These are phyloP conservation scores for Dolichotis patagonum DNA, from an alignment of 2,113 vertebrate species.

Conservation along the genomic window DNA sequence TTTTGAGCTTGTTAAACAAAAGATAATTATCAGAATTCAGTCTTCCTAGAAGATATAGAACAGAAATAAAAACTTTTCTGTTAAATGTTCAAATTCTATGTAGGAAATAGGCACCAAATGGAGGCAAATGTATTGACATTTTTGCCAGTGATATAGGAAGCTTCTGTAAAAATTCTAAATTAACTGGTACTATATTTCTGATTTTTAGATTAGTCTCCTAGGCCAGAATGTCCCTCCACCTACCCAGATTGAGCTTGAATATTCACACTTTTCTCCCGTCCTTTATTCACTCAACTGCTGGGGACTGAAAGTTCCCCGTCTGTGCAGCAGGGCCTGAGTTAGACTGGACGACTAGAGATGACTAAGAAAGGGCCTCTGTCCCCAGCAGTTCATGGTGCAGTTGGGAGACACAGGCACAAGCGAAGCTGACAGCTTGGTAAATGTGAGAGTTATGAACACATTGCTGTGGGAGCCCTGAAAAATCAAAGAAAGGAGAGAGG, in stretches of 20 bases:
- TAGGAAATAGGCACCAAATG: not conserved
- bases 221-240: not conserved
- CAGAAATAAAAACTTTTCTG: not conserved
- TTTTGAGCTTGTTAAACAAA: not conserved
- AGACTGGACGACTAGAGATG: not conserved
- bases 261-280: not conserved
- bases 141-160: not conserved
- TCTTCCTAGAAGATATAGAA: not conserved
- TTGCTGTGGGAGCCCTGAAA: not conserved
- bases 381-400: not conserved
- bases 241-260: not conserved
- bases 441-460: not conserved
- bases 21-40: not conserved
- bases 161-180: not conserved
- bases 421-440: too few relatives aligned
- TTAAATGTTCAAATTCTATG: not conserved
- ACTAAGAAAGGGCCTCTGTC: not conserved
- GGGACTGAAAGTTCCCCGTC: not conserved
- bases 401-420: not conserved
- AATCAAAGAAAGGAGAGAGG: not conserved
- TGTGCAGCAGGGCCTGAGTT: not conserved
- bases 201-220: constrained; percentile 47
- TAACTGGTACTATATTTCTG: not conserved
- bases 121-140: not conserved
- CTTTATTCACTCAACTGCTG: not conserved